Conservation (phyloP, 2,113 vertebrate genomes). For the Pavo muticus region DNA sequence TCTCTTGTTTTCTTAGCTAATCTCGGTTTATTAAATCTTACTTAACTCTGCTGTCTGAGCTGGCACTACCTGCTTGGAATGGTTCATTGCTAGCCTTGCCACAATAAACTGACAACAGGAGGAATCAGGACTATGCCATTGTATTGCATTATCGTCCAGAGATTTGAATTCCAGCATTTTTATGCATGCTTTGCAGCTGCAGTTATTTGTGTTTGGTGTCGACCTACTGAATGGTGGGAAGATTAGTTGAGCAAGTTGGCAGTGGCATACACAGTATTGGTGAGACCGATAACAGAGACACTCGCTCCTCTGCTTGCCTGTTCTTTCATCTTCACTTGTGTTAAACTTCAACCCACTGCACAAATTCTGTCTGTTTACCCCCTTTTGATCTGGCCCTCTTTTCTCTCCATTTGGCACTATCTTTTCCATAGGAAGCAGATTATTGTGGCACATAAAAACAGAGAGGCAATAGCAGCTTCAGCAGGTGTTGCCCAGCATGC, state of each 20-base stretch:
- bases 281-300: neutral
- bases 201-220: slow-evolving; percentile 37
- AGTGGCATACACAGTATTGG: neutral
- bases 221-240: slow-evolving; percentile 14
- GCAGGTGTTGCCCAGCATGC: slow-evolving; percentile 53
- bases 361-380: neutral
- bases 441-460: neutral
- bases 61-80: neutral
- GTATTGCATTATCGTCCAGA: slow-evolving; percentile 31
- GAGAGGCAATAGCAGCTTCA: neutral
- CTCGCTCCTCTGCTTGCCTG: neutral
- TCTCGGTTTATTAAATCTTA: slow-evolving; percentile 37
- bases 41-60: neutral
- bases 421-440: slow-evolving; percentile 20
- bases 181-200: slow-evolving; percentile 39
- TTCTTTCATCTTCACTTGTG: neutral
- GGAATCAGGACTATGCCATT: slow-evolving; percentile 1
- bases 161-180: slow-evolving; percentile 45
- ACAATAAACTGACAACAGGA: slow-evolving; percentile 16
- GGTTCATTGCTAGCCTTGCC: neutral
- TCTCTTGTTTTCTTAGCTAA: neutral
- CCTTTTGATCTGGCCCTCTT: neutral
- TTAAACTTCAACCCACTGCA: neutral
- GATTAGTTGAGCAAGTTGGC: slow-evolving; percentile 46
- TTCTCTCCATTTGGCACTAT: neutral